Base-by-base conservation (phyloP, 2,888 invertebrate genomes). In the Elaeidobius kamerunicus region DNA sequence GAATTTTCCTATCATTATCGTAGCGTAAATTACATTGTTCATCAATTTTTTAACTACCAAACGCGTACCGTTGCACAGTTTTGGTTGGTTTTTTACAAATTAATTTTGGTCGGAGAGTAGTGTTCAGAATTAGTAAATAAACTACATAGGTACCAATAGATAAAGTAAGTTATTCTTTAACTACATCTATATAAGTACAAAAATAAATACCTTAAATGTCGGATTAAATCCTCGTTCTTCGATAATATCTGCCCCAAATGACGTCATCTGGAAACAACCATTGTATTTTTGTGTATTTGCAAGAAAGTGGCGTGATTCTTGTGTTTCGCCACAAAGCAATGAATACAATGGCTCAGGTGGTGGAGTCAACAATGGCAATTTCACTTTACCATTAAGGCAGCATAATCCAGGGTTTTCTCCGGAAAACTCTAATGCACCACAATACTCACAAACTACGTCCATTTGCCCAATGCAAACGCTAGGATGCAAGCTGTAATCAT, bases 271-370 rank as follows among this genome's bases (percentile, higher is more conserved):
- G 12, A 40, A 40, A 40, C 23, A 40, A 4, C 19, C 20, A 15
- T 40, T 40, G 35, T 55, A 55, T 56, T 52, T 56, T 50, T 45
- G 49, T 55, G 45, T 56, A 23, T 44, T 38, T 23, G 48, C 35
- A 15, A 56, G 40, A 55, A 56, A 56, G 18, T 55, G 39, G 3
- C 50, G 53, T 49, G 53, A 55, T 56, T 57, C 56, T 45, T 28
- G 58, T 57, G 55, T 57, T 59, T 55, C 48, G 41, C 56, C 56
- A 46, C 42, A 16, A 56, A 58, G 53, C 52, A 55, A 53, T 49
- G 53, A 53, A 53, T 56, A 17, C 54, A 58, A 55, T 58, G 52
- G 55, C 41, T 57, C 58, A 36, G 51, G 57, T 58, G 50, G 56
- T 34, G 53, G 36, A 53, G 49, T 18, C 50, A 57, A 51, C 16